Base-by-base conservation (phyloP, 1,140 invertebrate genomes). In the Scaptomyza montana region DNA sequence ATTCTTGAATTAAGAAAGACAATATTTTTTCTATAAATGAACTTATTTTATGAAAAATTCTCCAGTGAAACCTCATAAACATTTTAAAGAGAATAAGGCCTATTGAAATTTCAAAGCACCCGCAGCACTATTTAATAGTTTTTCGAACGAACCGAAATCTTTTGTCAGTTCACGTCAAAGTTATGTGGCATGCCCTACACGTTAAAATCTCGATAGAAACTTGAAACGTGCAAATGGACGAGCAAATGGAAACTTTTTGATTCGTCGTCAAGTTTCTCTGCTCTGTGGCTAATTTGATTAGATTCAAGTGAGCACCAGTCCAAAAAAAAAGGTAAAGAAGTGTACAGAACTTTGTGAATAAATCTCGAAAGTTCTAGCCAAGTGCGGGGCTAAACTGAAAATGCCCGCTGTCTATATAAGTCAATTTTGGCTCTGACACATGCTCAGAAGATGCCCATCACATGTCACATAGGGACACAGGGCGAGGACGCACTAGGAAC, bases 251-350 rank as follows among this genome's bases (percentile, higher is more conserved):
- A 85, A 86, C 57, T 86, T 85, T 70, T 54, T 55, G 39, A 62
- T 64, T 77, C 54, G 47, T 39, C 33, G 57, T 28, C n/a, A 16
- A 74, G 77, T 53, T 86, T 67, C 51, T 33, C 16, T 62, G 56
- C 66, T 68, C 33, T 62, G 55, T 66, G 39, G 66, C 45, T 81
- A 86, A 89, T 84, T 89, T 79, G 66, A 89, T 87, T 74, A 89
- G 73, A 55, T 61, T 61, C 46, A 66, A 56, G 47, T 5, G 39
- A 77, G 66, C 43, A 55, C 59, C 46, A 50, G 63, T 47, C 28
- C 50, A 50, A 54, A 72, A 60, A 41, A 21, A 39, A 10, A 19
- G 4, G 6, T 2, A 30, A 36, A 28, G 7, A 9, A 21, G 5
- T 30, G 10, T 21, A 19, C 5, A 19, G 12, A 16, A 51, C 10